Conservation (phyloP, 2,888 invertebrate species). For the Antheraea yamamai region DNA sequence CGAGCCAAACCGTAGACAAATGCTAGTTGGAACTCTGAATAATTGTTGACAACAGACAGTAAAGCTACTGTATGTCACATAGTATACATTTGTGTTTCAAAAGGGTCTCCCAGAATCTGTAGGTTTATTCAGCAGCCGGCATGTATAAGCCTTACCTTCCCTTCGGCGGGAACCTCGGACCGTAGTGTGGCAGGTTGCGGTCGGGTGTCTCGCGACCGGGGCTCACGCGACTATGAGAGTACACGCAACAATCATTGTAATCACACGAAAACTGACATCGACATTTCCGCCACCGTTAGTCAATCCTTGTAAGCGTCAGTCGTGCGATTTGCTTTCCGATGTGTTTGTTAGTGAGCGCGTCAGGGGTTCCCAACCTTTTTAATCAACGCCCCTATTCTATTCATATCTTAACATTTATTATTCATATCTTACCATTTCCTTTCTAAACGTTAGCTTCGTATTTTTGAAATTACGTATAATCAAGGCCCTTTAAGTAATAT, state of each 20-base stretch:
- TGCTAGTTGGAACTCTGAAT: no score
- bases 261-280: slow-evolving; percentile 50
- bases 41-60: background rate
- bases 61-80: background rate
- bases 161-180: slow-evolving; percentile 93
- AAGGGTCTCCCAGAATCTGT: background rate
- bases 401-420: background rate
- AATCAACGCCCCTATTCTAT: background rate
- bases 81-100: no score
- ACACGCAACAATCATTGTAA: slow-evolving; percentile 59
- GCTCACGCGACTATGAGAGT: slow-evolving; percentile 89
- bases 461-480: no score
- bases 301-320: slow-evolving; percentile 28
- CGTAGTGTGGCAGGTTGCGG: slow-evolving; percentile 92
- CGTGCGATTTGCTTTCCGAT: slow-evolving; percentile 4
- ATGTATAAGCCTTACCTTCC: slow-evolving; percentile 85
- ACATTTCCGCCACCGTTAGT: slow-evolving; percentile 43
- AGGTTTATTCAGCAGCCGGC: slow-evolving; percentile 9
- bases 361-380: slow-evolving; percentile 6
- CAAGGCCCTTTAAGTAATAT: background rate
- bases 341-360: background rate
- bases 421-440: background rate
- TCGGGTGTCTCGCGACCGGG: slow-evolving; percentile 94
- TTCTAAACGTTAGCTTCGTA: background rate
- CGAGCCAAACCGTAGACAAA: no score